Percentiles rank a stretch among this genome's conserved stretches.
These are phyloP conservation scores for Hypercompe scribonia DNA, from an alignment of 2,888 invertebrate species.

Conservation along the genomic window DNA sequence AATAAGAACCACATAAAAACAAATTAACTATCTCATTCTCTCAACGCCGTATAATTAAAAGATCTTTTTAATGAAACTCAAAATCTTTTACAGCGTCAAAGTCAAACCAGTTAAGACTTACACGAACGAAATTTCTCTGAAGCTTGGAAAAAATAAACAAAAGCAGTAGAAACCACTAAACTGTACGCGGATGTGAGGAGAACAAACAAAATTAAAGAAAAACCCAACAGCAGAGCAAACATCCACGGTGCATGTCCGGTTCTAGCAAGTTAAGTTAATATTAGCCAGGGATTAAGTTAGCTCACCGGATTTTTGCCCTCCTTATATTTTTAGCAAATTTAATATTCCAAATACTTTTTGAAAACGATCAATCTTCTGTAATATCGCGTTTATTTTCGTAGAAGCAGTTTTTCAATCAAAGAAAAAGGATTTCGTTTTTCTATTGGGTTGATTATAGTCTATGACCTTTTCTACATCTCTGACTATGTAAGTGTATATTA, in stretches of 20 bases:
- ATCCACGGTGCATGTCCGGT: constrained; percentile 48
- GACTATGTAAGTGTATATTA: no score
- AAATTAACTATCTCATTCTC: constrained; percentile 25
- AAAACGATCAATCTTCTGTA: neutral
- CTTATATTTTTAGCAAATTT: constrained; percentile 33
- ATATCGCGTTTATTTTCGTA: no score
- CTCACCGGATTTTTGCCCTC: constrained; percentile 36
- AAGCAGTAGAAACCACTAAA: constrained; percentile 51
- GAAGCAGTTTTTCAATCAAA: neutral
- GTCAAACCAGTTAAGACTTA: constrained; percentile 50
- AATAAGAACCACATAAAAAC: constrained; percentile 2
- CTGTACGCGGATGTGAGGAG: constrained; percentile 52
- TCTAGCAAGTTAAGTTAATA: constrained; percentile 55
- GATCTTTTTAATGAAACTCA: constrained; percentile 44
- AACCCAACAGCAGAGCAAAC: constrained; percentile 61
- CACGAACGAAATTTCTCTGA: constrained; percentile 47
- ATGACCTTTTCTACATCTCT: no score
- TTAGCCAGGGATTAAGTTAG: constrained; percentile 46
- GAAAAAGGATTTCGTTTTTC: no score
- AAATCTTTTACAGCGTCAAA: constrained; percentile 32
- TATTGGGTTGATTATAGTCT: no score
- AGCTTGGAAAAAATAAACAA: constrained; percentile 48
- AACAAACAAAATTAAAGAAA: constrained; percentile 66
- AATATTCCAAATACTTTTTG: constrained; percentile 1
- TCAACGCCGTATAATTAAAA: constrained; percentile 28